These are phyloP conservation scores for Loripinus fragilis DNA, from an alignment of 2,888 invertebrate species.

Conservation along the genomic window DNA sequence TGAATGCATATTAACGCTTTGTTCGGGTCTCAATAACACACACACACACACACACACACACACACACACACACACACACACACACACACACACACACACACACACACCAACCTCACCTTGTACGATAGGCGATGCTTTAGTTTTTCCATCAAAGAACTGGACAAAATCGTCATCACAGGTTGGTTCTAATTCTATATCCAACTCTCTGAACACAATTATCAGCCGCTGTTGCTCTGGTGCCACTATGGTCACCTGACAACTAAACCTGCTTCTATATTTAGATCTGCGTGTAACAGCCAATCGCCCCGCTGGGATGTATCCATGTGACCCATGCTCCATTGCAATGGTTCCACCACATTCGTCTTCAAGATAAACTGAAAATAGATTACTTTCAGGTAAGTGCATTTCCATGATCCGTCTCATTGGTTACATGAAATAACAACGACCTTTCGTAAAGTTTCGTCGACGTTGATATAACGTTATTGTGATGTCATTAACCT, in stretches of 20 bases:
- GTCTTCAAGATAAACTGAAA: slow-evolving; percentile 60
- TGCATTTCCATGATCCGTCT: no score
- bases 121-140: slow-evolving; percentile 33
- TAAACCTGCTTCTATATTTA: slow-evolving; percentile 53
- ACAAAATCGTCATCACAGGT: slow-evolving; percentile 64
- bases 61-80: no score
- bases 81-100: no score
- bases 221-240: slow-evolving; percentile 46
- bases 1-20: no score
- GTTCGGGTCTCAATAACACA: no score
- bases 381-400: no score
- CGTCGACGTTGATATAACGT: no score
- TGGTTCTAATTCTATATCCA: slow-evolving; percentile 62
- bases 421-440: no score
- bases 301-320: slow-evolving; percentile 44
- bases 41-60: no score
- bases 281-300: slow-evolving; percentile 52
- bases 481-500: no score
- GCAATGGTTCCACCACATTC: slow-evolving; percentile 46
- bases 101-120: slow-evolving; percentile 33
- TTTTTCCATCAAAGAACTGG: slow-evolving; percentile 52
- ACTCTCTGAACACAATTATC: slow-evolving; percentile 55
- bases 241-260: slow-evolving; percentile 52
- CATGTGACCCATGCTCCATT: slow-evolving; percentile 36
- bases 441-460: no score